These are phyloP conservation scores for Cyanocitta stelleri DNA, from an alignment of 2,113 vertebrate species.

Conservation along the genomic window DNA sequence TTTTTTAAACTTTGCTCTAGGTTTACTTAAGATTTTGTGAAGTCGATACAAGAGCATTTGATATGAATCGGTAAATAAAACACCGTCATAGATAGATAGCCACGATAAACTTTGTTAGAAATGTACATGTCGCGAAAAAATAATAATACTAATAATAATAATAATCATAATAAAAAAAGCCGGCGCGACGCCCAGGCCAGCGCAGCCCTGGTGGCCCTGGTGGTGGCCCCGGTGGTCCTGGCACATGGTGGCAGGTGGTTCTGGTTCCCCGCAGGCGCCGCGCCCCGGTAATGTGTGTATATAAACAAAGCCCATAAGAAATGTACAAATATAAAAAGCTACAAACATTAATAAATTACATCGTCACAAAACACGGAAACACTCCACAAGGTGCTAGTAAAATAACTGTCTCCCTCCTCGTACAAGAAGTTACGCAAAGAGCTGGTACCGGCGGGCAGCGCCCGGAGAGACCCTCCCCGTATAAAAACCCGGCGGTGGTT, in stretches of 20 bases:
- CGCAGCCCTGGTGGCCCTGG: neutral
- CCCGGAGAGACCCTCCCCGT: conserved; percentile 79
- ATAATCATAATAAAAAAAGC: conserved; percentile 74
- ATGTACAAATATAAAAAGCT: conserved; percentile 99
- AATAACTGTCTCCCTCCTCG: conserved; percentile 89
- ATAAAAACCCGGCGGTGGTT: conserved; percentile 84
- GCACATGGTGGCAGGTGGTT: neutral
- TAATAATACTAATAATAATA: conserved; percentile 67
- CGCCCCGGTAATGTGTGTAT: conserved; percentile 88
- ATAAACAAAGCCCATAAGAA: conserved; percentile 96
- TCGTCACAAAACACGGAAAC: conserved; percentile 97
- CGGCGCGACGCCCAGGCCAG: conserved; percentile 65
- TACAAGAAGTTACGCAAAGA: conserved; percentile 88
- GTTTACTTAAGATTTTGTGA: conserved; percentile 81
- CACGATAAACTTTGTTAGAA: conserved; percentile 87
- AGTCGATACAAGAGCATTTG: conserved; percentile 82
- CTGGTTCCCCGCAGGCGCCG: conserved; percentile 67
- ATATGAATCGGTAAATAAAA: conserved; percentile 89
- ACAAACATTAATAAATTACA: conserved; percentile 99
- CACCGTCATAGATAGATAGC: conserved; percentile 82
- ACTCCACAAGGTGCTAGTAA: conserved; percentile 99
- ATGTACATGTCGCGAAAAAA: conserved; percentile 88
- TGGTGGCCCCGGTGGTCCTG: neutral
- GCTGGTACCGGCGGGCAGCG: conserved; percentile 76
- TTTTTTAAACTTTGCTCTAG: conserved; percentile 88